These are phyloP conservation scores for Mus spicilegus DNA, from an alignment of 2,113 vertebrate species.

Conservation along the genomic window DNA sequence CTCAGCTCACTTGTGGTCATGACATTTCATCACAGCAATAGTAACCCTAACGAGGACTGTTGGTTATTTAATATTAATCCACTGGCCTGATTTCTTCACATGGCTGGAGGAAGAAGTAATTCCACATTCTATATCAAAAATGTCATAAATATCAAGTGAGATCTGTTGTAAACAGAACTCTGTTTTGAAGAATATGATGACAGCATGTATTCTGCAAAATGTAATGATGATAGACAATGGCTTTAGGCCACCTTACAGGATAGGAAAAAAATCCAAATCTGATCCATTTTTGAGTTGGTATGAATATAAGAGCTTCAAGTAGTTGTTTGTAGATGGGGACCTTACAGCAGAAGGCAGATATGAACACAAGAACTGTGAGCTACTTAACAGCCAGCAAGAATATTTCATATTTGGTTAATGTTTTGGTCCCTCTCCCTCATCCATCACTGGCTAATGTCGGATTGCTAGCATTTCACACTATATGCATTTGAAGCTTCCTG, in stretches of 20 bases:
- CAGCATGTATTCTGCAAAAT: neutral
- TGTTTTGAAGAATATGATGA: neutral
- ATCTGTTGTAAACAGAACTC: neutral
- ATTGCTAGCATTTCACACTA: neutral
- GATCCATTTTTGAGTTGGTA: neutral
- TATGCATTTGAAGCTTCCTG: neutral
- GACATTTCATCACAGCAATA: neutral
- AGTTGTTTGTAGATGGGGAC: neutral
- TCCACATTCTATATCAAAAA: neutral
- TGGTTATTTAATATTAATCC: neutral
- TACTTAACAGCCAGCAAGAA: neutral
- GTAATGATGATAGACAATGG: neutral
- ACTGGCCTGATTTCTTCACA: neutral
- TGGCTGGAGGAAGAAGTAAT: neutral
- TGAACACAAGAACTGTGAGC: neutral
- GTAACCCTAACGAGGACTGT: neutral
- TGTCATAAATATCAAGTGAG: constrained; percentile 23
- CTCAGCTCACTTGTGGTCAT: neutral
- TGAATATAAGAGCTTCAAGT: neutral
- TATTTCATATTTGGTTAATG: neutral
- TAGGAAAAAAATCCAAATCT: neutral
- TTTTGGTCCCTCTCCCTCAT: neutral
- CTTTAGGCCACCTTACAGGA: neutral
- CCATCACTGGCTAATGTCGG: neutral
- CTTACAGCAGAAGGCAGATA: constrained; percentile 20